A percentile compares a stretch with the other conserved stretches of the same genome.
Conservation (phyloP, 2,797 vertebrate species). For the Caiman crocodilus region DNA sequence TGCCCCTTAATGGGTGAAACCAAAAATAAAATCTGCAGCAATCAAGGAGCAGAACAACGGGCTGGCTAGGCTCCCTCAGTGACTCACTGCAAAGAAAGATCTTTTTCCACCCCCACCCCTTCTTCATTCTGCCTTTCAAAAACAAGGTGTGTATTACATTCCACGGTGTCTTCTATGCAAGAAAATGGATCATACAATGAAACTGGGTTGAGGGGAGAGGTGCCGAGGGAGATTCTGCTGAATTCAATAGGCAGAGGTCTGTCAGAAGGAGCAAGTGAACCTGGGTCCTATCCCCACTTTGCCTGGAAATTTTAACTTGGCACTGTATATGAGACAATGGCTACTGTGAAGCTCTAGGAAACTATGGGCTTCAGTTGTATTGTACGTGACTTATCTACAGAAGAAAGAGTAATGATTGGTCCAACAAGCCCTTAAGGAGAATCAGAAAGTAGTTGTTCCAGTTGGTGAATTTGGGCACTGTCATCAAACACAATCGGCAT, state of each 20-base stretch:
- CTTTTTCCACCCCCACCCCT: too few species aligned
- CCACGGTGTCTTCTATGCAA: too few species aligned
- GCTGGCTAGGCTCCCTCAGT: too few species aligned
- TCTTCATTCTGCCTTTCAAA: too few species aligned
- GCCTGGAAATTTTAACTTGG: not conserved
- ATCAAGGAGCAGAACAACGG: too few species aligned
- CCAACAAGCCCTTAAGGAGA: not conserved
- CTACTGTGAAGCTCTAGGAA: not conserved
- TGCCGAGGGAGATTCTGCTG: too few species aligned
- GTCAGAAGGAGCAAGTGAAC: not conserved
- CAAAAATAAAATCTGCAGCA: too few species aligned
- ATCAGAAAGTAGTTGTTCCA: not conserved
- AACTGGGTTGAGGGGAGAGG: not conserved
- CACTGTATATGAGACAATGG: not conserved
- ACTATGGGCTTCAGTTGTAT: not conserved
- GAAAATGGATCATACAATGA: not conserved
- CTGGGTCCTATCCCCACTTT: not conserved
- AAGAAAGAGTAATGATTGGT: not conserved
- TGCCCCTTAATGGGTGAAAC: too few species aligned
- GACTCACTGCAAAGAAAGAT: too few species aligned
- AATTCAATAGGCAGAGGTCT: not conserved
- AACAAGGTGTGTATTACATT: too few species aligned
- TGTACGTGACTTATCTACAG: not conserved
- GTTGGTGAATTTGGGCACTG: not conserved
- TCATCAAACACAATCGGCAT: not conserved